phyloP scores from a whole-genome alignment of 2,113 vertebrate species.

The Myodes glareolus region DNA sequence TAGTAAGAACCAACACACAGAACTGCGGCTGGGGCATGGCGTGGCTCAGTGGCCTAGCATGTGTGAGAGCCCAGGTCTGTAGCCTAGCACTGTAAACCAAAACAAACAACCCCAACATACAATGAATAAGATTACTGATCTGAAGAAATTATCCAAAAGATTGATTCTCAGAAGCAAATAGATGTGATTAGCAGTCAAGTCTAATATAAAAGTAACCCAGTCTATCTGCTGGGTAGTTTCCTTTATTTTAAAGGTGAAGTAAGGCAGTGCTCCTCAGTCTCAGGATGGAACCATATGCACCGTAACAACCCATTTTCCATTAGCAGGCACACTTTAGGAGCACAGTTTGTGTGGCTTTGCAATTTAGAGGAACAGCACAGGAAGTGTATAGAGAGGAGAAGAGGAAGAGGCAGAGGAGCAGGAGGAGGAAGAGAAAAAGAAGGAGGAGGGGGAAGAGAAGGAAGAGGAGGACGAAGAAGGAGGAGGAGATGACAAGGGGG shows the following conservation, averaged over 20 bases:
- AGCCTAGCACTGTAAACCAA: not conserved
- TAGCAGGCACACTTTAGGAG: not conserved
- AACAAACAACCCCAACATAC: not conserved
- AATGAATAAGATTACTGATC: not conserved
- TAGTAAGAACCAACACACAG: not conserved
- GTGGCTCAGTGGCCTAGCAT: not conserved
- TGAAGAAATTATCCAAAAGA: not conserved
- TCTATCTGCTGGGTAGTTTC: not conserved
- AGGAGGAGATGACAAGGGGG: too few relatives aligned
- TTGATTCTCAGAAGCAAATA: not conserved
- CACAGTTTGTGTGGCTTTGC: not conserved
- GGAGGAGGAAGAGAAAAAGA: not conserved
- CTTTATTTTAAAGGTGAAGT: not conserved
- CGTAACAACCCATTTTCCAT: not conserved
- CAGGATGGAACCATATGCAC: not conserved
- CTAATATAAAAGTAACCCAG: not conserved
- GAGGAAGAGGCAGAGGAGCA: fast-evolving
- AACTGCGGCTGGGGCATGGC: too few relatives aligned
- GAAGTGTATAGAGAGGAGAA: not conserved
- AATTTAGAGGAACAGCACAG: not conserved
- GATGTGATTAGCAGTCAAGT: not conserved
- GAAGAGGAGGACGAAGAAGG: not conserved
- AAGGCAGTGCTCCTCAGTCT: not conserved
- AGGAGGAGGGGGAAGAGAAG: not conserved
- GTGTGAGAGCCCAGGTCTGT: not conserved